These are phyloP conservation scores for Etheostoma spectabile DNA, from an alignment of 2,113 vertebrate species.

Conservation along the genomic window DNA sequence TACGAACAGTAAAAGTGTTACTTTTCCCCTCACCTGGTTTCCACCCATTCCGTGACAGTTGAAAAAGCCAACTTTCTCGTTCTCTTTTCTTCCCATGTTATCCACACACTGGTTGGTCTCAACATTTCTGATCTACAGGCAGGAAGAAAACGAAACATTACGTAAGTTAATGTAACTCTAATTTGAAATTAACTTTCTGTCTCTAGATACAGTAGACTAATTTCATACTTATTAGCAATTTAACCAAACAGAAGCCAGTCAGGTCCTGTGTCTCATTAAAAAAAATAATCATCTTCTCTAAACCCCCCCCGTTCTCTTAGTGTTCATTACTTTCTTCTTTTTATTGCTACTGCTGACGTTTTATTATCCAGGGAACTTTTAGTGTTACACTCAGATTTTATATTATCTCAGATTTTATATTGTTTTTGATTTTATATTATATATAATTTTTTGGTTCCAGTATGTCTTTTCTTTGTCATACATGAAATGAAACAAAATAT, in stretches of 20 bases:
- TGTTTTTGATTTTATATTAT: not conserved
- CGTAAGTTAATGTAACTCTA: not conserved
- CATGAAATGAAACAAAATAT: not conserved
- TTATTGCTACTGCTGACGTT: not conserved
- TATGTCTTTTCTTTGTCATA: not conserved
- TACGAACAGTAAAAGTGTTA: not conserved
- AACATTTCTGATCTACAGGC: conserved; percentile 93
- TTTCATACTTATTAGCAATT: not conserved
- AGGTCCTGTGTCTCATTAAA: not conserved
- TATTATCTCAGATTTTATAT: not conserved
- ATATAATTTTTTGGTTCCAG: not conserved
- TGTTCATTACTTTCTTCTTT: not conserved
- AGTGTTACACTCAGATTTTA: not conserved
- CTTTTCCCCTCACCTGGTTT: conserved; percentile 90
- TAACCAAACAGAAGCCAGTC: conserved; percentile 2
- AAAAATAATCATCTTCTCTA: not conserved
- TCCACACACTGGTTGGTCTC: conserved; percentile 99
- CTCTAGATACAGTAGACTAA: not conserved
- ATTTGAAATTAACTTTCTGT: not conserved
- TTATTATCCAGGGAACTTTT: not conserved
- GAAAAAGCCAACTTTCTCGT: conserved; percentile 99
- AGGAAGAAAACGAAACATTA: not conserved
- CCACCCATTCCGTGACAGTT: conserved; percentile 99
- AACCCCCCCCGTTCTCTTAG: not conserved
- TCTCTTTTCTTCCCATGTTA: conserved; percentile 99